These are phyloP conservation scores for Sthenelais limicola DNA, from an alignment of 2,888 invertebrate species.

Conservation along the genomic window DNA sequence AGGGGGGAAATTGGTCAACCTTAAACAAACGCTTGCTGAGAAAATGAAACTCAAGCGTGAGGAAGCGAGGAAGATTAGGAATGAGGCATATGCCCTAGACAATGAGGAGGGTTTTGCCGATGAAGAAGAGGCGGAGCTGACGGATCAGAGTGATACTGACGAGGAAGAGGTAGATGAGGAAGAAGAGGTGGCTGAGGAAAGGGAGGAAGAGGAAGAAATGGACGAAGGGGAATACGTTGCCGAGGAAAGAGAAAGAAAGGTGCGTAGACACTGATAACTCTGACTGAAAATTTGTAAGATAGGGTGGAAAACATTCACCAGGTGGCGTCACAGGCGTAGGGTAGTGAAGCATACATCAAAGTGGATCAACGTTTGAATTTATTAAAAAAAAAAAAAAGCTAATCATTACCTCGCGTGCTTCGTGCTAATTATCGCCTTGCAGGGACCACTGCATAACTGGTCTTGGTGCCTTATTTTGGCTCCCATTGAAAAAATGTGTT, in stretches of 20 bases:
- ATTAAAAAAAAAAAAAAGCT: too few relatives aligned
- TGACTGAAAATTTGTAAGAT: not conserved
- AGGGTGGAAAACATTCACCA: too few relatives aligned
- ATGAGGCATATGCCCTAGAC: slow-evolving; percentile 73
- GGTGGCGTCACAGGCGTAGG: too few relatives aligned
- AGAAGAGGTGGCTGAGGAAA: slow-evolving; percentile 41
- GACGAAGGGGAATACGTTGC: slow-evolving; percentile 24
- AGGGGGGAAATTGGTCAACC: slow-evolving; percentile 80
- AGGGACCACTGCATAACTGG: too few relatives aligned
- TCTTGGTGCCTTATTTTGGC: too few relatives aligned
- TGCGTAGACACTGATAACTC: not conserved
- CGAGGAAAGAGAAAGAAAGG: slow-evolving; percentile 18
- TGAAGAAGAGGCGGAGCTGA: slow-evolving; percentile 72
- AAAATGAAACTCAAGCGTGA: slow-evolving; percentile 82
- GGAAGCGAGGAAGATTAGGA: slow-evolving; percentile 80
- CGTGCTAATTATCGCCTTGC: too few relatives aligned
- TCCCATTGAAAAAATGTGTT: too few relatives aligned
- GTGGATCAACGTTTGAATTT: too few relatives aligned
- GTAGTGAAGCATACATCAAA: too few relatives aligned
- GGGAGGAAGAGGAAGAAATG: slow-evolving; percentile 35
- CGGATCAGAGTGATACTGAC: slow-evolving; percentile 69
- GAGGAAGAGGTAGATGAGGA: slow-evolving; percentile 51
- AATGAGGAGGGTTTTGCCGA: slow-evolving; percentile 71
- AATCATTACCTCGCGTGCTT: too few relatives aligned
- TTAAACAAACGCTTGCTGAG: slow-evolving; percentile 81